Base-by-base conservation (phyloP, 2,888 invertebrate species). In the Perizoma flavofasciatum region DNA sequence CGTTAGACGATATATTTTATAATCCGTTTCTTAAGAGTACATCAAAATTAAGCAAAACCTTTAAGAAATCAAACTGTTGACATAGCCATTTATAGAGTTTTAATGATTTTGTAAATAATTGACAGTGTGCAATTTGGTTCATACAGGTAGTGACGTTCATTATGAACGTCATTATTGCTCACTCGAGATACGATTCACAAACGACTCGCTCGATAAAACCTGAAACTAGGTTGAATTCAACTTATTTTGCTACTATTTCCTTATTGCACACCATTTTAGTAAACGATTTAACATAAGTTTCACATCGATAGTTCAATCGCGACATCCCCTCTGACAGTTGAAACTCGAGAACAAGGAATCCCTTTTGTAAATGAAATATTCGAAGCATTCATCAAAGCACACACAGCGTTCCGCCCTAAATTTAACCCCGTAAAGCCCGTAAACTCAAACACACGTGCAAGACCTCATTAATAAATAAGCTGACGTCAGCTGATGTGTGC, bases 321-420 rank as follows among this genome's bases (percentile, higher is more conserved):
- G 44, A 11, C 4, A 22, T 5, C 7, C 44, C 8, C 10, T 44
- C 7, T 44, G 7, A 44, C 11, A 22, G 44, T 7, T 22, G 22
- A 4, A 7, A 44, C 22, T 6, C 22, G 44, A 44, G 43, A 37
- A 11, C 40, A 43, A 11, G 10, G 50, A 50, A 60, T 60, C 11
- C 49, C 47, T 62, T 57, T 2, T 59, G 59, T 48, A 22, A 49
- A 32, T 41, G 32, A 53, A 57, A 50, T 49, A 58, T 55, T 40
- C 32, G 11, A 41, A n/a, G 34, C 48, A 44, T 6, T 22, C 41
- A 5, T 41, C 6, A 6, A 41, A 5, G 49, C 46, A 49, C 55
- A 56, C 49, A 34, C 49, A 46, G 56, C 37, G 56, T 46, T 49
- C 41, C n/a, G n/a, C n/a, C n/a, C n/a, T n/a, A n/a, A 35, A 8